A percentile compares a stretch with the other conserved stretches of the same genome.
Conservation (phyloP, 64 coral and sea anemone species). For the Dendronephthya gigantea region DNA sequence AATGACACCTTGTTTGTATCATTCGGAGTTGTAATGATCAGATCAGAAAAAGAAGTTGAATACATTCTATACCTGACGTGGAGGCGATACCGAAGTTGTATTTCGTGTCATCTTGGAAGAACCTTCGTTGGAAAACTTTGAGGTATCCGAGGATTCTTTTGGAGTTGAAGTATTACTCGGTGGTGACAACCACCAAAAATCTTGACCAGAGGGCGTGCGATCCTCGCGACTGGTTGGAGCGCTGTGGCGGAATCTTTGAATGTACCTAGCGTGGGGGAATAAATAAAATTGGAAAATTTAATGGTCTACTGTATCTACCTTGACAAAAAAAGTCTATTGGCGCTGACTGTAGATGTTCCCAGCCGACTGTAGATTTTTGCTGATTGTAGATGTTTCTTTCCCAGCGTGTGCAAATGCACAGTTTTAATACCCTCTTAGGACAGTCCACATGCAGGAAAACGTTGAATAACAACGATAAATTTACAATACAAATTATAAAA, state of each 20-base stretch:
- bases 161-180: background rate
- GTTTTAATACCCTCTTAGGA: no score
- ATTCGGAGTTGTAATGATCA: no score
- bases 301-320: background rate
- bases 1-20: no score
- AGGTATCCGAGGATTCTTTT: background rate
- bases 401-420: no score
- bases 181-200: constrained; percentile 10
- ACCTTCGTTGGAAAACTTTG: background rate
- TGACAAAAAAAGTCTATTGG: no score
- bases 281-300: background rate
- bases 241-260: constrained; percentile 1
- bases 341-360: no score
- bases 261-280: background rate
- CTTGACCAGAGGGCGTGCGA: background rate
- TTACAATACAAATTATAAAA: no score
- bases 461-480: no score
- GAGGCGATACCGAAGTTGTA: background rate
- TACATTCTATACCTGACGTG: background rate
- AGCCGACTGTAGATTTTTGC: no score
- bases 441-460: no score
- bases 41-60: background rate
- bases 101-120: background rate
- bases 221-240: background rate
- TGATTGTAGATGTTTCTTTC: no score